Evolutionary conservation across 1,140 invertebrate genomes (phyloP).

Genomic region (Zelostemma sp.): DNA sequence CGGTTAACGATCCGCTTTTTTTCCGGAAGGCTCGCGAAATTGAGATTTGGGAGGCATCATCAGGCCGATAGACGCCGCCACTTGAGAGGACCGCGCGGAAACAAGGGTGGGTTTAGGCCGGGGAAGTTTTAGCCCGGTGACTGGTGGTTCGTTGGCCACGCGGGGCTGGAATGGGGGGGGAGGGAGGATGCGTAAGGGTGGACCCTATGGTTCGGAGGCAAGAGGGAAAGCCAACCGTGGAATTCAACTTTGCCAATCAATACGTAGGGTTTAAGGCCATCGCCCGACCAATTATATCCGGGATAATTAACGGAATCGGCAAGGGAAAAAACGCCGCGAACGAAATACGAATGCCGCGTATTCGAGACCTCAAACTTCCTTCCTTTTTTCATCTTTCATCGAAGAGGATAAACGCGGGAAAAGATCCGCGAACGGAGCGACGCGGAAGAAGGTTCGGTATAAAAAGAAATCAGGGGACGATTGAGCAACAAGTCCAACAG

Average conservation of each 20-base stretch:
- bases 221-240: slow-evolving; percentile 58
- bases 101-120: slow-evolving; percentile 12
- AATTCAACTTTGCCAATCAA: slow-evolving; percentile 69
- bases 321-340: slow-evolving; percentile 36
- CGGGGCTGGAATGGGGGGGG: slow-evolving; percentile 3
- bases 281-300: slow-evolving; percentile 67
- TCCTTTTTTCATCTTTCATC: too few species aligned
- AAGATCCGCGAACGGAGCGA: too few species aligned
- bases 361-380: too few species aligned
- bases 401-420: too few species aligned
- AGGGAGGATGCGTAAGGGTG: slow-evolving; percentile 56
- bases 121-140: slow-evolving; percentile 12
- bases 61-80: slow-evolving; percentile 46
- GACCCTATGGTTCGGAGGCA: slow-evolving; percentile 54
- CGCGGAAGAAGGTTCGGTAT: too few species aligned
- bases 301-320: slow-evolving; percentile 63
- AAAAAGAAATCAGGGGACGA: slow-evolving; percentile 49
- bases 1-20: neutral
- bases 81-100: slow-evolving; percentile 45
- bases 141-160: slow-evolving; percentile 25
- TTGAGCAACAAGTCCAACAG: slow-evolving; percentile 64
- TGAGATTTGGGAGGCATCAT: slow-evolving; percentile 40
- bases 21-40: neutral
- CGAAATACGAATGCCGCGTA: neutral
- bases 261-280: slow-evolving; percentile 70